Percentiles rank a stretch among this genome's conserved stretches.
phyloP scores from a whole-genome alignment of 2,797 vertebrate species.

The Valencia hispanica region DNA sequence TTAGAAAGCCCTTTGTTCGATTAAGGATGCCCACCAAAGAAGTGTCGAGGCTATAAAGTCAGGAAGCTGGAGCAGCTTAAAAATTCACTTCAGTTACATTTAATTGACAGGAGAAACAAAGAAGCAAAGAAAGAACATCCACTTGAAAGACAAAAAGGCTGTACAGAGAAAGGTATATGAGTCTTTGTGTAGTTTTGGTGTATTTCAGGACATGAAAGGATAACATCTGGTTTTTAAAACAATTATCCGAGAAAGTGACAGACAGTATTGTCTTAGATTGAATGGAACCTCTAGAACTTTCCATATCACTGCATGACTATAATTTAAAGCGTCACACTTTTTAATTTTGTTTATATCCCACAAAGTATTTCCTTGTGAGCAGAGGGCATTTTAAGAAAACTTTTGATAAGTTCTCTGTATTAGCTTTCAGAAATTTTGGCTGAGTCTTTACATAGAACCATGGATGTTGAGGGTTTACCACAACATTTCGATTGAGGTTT shows the following conservation, averaged over 20 bases:
- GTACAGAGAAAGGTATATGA: background rate
- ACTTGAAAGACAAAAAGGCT: conserved; percentile 17
- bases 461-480: background rate
- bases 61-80: conserved; percentile 33
- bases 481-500: background rate
- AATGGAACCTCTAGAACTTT: background rate
- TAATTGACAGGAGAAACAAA: conserved; percentile 31
- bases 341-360: background rate
- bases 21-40: conserved; percentile 53
- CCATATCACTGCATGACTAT: background rate
- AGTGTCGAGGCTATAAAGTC: conserved; percentile 35
- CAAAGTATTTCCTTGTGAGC: background rate
- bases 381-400: background rate
- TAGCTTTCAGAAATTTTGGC: background rate
- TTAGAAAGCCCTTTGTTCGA: conserved; percentile 56
- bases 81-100: conserved; percentile 48
- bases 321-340: background rate
- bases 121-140: conserved; percentile 15
- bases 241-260: conserved; percentile 15
- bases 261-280: background rate
- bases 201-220: conserved; percentile 25
- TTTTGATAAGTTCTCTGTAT: background rate
- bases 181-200: background rate
- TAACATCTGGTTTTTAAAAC: background rate
- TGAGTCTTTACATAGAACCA: background rate